Evolutionary conservation across 2,888 invertebrate species (phyloP), one percentile per base, ranked within the genome.

Genomic region (Ectemnius lituratus): DNA sequence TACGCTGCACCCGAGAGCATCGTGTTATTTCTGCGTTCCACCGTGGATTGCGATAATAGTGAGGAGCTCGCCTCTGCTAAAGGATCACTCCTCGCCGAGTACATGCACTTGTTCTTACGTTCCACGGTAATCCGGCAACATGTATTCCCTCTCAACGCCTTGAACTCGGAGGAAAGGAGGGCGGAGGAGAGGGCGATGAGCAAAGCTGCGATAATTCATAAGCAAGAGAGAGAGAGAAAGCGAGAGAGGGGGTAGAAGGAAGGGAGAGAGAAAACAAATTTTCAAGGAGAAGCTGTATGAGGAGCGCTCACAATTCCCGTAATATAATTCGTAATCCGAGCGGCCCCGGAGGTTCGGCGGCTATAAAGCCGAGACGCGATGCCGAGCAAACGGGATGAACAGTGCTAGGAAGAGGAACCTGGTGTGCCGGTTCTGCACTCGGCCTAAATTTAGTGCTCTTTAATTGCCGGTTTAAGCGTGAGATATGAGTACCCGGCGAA

Each of bases 371-470:
- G n/a, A 52, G 52, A 52, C 14, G 52, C 14, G n/a, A 14, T 6
- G 16, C 52, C 5, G 52, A 52, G 52, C 4, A 16, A 37, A 37
- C 37, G 5, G 11, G 37, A 37, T 37, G 52, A 16, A 16, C 16
- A 52, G 52, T 52, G 52, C n/a, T 37, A 52, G 52, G 52, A 14
- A 67, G 61, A 70, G 63, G 70, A 70, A 60, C 59, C 27, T 60
- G 23, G 37, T 11, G 37, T 8, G 37, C 37, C 37, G 37, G 5
- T 23, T 13, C 14, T 16, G 18, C 16, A 65, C 62, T 23, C 74
- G 8, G 18, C 67, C 27, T 57, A 64, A 76, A 74, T 76, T 76
- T 65, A 67, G 56, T 65, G 56, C 70, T 70, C 67, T 75, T 70
- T 76, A 76, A 76, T 76, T 65, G 67, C 63, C 57, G n/a, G 49